phyloP scores from a whole-genome alignment of 37 sponge, comb jelly and placozoan species.

The Geodia barretti region DNA sequence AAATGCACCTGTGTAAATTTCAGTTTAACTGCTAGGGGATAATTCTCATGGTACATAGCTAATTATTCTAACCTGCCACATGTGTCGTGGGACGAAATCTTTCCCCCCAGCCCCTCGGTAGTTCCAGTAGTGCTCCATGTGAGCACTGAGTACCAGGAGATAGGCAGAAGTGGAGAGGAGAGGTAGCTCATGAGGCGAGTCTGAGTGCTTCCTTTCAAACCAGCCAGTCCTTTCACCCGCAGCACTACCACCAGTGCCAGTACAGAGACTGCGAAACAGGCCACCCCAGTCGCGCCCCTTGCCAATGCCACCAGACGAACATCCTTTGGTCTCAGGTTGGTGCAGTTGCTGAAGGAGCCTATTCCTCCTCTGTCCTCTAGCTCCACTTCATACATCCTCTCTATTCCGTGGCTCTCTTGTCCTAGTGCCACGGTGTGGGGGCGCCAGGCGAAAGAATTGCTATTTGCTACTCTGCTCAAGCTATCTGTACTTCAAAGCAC shows the following conservation, averaged over 20 bases:
- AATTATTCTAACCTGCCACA: neutral
- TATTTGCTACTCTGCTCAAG: no score
- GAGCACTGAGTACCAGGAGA: neutral
- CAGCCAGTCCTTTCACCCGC: neutral
- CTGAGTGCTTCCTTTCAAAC: neutral
- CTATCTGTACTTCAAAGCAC: no score
- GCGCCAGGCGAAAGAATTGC: no score
- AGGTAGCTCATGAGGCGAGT: constrained; percentile 22
- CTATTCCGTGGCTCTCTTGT: no score
- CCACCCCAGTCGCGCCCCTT: constrained; percentile 5
- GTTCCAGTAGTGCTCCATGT: constrained; percentile 6
- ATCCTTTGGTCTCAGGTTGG: neutral
- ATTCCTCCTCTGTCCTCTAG: neutral
- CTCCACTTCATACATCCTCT: neutral
- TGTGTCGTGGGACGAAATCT: no score
- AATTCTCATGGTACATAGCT: no score
- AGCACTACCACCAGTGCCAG: neutral
- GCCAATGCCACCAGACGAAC: constrained; percentile 1
- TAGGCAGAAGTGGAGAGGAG: neutral
- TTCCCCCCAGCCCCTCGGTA: neutral
- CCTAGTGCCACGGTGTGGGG: no score
- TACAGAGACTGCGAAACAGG: neutral
- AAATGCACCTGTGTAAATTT: neutral
- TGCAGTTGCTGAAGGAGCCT: constrained; percentile 4
- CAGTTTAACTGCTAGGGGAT: no score